A percentile compares a stretch with the other conserved stretches of the same genome.
Conservation (phyloP, 2,113 vertebrate species). For the Prietella phreatophila region DNA sequence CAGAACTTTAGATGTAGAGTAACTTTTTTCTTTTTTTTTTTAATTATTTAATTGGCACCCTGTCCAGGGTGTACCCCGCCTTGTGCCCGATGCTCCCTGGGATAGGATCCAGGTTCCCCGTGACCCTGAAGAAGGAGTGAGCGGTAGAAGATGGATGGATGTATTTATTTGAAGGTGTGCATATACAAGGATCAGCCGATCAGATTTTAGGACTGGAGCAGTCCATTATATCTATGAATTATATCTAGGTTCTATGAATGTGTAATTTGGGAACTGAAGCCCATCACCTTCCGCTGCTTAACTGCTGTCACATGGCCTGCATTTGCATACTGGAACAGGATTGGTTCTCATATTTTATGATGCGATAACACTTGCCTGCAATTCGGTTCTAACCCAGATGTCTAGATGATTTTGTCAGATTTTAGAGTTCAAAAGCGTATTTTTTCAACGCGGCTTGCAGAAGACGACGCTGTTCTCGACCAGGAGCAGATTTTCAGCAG, state of each 20-base stretch:
- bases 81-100: too few species aligned
- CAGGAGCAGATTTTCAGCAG: conserved; percentile 3
- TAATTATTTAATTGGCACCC: too few species aligned
- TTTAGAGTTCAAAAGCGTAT: background rate
- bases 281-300: background rate
- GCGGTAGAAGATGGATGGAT: too few species aligned
- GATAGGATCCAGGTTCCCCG: too few species aligned
- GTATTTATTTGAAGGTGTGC: too few species aligned
- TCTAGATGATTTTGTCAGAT: background rate
- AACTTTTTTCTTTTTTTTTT: too few species aligned
- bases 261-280: background rate
- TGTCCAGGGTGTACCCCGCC: too few species aligned
- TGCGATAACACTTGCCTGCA: background rate
- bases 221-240: background rate
- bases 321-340: background rate
- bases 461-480: background rate
- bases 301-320: background rate
- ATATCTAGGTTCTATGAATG: background rate
- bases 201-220: background rate
- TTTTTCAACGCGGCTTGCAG: background rate
- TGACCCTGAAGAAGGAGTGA: too few species aligned
- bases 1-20: too few species aligned
- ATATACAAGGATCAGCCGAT: background rate
- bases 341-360: background rate
- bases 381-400: background rate